Evolutionary conservation across 2,113 vertebrate genomes (phyloP).

Genomic region (Patagioenas fasciata): DNA sequence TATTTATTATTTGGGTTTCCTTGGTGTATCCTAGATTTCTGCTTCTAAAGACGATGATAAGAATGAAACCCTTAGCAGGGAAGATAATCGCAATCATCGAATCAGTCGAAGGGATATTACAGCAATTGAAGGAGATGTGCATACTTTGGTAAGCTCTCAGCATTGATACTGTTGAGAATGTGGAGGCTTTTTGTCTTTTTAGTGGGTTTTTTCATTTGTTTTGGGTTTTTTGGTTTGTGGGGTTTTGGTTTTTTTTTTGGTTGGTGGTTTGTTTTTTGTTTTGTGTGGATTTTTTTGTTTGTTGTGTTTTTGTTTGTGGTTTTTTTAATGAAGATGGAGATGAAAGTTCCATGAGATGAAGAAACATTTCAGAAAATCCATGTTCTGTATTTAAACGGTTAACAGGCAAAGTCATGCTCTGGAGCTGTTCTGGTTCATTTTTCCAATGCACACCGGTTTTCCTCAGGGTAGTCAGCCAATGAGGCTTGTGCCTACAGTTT

Average conservation of each 20-base stretch:
- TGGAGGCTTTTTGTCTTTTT: no score
- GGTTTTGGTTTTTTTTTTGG: no score
- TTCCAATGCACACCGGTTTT: not conserved
- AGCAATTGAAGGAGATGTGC: conserved; percentile 72
- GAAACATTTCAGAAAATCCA: not conserved
- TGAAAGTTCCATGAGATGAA: not conserved
- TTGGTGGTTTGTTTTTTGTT: no score
- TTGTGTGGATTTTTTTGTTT: no score
- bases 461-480: not conserved
- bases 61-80: conserved; percentile 72
- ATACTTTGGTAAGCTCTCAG: conserved; percentile 82
- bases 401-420: not conserved
- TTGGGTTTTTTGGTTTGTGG: no score
- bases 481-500: not conserved
- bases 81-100: conserved; percentile 71
- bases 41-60: conserved; percentile 69
- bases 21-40: conserved; percentile 60
- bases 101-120: conserved; percentile 80
- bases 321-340: not conserved
- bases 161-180: no score
- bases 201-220: no score
- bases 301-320: no score
- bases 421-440: not conserved
- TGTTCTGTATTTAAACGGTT: not conserved
- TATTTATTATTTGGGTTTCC: not conserved